Evolutionary conservation across 2,888 invertebrate genomes (phyloP), one percentile per base, ranked within the genome.

Genomic region (Heliconius ismenius): DNA sequence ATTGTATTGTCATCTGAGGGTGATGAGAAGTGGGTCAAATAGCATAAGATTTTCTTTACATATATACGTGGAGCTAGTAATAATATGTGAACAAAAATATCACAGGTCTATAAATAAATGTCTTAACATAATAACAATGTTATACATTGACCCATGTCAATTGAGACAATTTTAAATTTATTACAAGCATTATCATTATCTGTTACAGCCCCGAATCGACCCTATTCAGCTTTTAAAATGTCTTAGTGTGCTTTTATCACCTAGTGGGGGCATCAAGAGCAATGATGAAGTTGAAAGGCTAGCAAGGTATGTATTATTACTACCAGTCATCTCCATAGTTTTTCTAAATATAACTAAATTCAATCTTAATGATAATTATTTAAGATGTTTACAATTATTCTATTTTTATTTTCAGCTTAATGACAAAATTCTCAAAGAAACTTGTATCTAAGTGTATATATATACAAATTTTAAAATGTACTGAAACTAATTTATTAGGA

Each of bases 401-500:
- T 70, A 74, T 77, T 69, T 80, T 87, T 83, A 84, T 83, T 96
- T 96, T 83, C 95, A 98, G 98, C 89, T 96, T 99, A 87, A 99
- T 99, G 98, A 97, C 97, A 69, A 98, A 98, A 90, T 98, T 97
- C 94, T 98, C 98, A 1, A 98, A 97, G 90, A 99, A 98, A 91
- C 95, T 99, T 82, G 98, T 99, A 75, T 98, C 98, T 83, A 98
- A 98, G 95, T 98, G 98, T 93, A 97, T 98, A 85, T 99, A 98
- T 87, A 96, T 98, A 84, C 97, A 98, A 89, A 98, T 99, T 85
- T 93, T 99, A 78, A 97, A 97, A 90, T 96, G 97, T 80, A 98
- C 98, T 18, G 96, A 97, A 87, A 96, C 96, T 10, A 97, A 97
- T 81, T 94, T 98, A 79, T 94, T 99, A 75, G 97, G 97, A 79